Base-by-base conservation (phyloP, 37 sponge, comb jelly and placozoan species). In the Agelas oroides region DNA sequence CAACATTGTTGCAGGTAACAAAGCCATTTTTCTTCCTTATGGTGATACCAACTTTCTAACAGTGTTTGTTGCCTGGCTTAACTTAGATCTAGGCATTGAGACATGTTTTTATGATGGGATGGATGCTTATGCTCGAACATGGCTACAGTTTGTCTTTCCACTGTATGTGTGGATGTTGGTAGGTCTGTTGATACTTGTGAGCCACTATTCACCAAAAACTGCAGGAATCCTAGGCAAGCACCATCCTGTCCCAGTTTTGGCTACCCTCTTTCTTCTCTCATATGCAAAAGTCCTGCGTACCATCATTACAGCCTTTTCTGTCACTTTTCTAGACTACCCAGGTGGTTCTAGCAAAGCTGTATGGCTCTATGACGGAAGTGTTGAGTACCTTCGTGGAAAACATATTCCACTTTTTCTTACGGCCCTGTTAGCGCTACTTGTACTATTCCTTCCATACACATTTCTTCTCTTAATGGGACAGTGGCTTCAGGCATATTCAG, bases 91-190 rank as follows among this genome's bases (percentile, higher is more conserved):
- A 14, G 75, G 75, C n/a, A 30, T 74, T 0, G 56, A 74, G 16
- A 46, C 27, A 1, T 74, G 75, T 53, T 53, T 74, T 27, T 39
- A 19, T 31, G 56, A 74, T 74, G 75, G 75, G 5, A 0, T 74
- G 30, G 13, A 36, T 52, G 28, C 53, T 13, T 74, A 54, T 28
- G 19, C 5, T 14, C 52, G 53, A 27, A 53, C 75, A 17, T 46
- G 53, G 55, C 57, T 74, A 1, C 75, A 74, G 57, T 74, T 74
- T 54, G 56, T 53, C 0, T 74, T 74, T 74, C 75, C 75, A 17
- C 27, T 53, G 25, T 74, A 74, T 28, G 13, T 74, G 23, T 53
- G 53, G 57, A 20, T 18, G 33, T 12, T 67, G 2, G 27, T 34
- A 31, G 68, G 68, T 12, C 8, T 67, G 5, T 2, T 67, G 33